phyloP scores from a whole-genome alignment of 35 echinoderm and acorn worm species.

The Apostichopus californicus region DNA sequence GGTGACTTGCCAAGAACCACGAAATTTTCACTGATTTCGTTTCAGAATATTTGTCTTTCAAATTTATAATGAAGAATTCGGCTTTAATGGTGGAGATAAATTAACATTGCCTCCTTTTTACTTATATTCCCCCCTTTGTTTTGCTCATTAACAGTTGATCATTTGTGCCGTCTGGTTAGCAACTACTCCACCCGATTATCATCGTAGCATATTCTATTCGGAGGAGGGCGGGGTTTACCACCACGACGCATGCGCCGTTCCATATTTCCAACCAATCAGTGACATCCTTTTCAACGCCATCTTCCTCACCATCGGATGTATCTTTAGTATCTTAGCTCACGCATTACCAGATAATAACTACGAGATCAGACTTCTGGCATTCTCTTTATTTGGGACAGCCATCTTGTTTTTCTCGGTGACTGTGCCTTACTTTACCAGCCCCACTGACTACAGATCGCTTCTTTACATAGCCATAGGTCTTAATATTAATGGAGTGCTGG shows the following conservation, averaged over 20 bases:
- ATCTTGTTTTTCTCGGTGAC: constrained; percentile 63
- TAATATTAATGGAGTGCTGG: constrained; percentile 53
- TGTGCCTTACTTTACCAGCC: constrained; percentile 60
- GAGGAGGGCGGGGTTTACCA: constrained; percentile 45
- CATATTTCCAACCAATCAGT: constrained; percentile 39
- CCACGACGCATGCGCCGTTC: constrained; percentile 43
- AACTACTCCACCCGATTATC: not conserved
- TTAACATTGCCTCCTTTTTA: too few relatives aligned
- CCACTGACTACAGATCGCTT: not conserved
- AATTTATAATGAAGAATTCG: too few relatives aligned
- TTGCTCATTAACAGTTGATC: constrained; percentile 26
- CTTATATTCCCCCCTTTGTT: not conserved
- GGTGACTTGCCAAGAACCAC: too few relatives aligned
- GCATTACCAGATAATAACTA: constrained; percentile 81
- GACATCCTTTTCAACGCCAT: constrained; percentile 63
- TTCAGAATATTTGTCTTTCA: too few relatives aligned
- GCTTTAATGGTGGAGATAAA: too few relatives aligned
- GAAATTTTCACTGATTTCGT: too few relatives aligned
- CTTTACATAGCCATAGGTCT: constrained; percentile 61
- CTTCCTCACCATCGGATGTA: constrained; percentile 59
- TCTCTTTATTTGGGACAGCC: constrained; percentile 58
- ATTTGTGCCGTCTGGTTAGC: not conserved
- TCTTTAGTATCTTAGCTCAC: constrained; percentile 68
- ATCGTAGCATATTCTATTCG: constrained; percentile 8
- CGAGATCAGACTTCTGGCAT: constrained; percentile 65